Conservation (phyloP, 2,888 invertebrate genomes). For the Dendrolimus houi region DNA sequence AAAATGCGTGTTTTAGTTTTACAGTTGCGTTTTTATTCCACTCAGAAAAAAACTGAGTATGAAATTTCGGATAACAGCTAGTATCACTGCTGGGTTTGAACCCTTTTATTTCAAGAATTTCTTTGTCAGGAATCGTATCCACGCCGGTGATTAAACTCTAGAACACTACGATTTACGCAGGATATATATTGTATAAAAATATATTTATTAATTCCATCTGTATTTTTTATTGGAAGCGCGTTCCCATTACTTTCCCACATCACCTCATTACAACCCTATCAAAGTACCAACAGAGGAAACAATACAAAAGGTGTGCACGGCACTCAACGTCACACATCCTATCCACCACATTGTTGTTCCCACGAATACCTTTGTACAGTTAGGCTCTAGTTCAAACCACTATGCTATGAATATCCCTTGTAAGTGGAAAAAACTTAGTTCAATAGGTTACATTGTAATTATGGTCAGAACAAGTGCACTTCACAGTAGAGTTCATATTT, state of each 20-base stretch:
- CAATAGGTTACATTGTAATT: no score
- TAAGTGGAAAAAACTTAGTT: neutral
- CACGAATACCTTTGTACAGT: constrained; percentile 16
- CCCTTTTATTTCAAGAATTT: no score
- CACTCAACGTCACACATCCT: constrained; percentile 48
- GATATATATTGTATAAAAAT: no score
- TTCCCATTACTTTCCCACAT: constrained; percentile 2
- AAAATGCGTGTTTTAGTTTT: neutral
- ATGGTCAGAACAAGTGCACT: no score
- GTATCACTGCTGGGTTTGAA: no score
- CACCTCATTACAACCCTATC: constrained; percentile 30
- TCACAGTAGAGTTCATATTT: no score
- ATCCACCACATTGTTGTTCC: constrained; percentile 37
- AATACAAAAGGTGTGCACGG: constrained; percentile 43
- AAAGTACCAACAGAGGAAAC: constrained; percentile 28
- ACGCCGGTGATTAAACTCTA: no score
- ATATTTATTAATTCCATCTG: neutral
- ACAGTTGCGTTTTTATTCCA: neutral
- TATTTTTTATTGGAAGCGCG: neutral
- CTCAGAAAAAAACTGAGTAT: no score
- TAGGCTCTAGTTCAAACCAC: neutral
- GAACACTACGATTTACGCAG: no score
- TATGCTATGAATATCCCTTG: constrained; percentile 4
- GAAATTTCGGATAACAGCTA: no score
- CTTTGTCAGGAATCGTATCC: no score